Conservation (phyloP, 2,888 invertebrate species). For the Lepidochitona cinerea region DNA sequence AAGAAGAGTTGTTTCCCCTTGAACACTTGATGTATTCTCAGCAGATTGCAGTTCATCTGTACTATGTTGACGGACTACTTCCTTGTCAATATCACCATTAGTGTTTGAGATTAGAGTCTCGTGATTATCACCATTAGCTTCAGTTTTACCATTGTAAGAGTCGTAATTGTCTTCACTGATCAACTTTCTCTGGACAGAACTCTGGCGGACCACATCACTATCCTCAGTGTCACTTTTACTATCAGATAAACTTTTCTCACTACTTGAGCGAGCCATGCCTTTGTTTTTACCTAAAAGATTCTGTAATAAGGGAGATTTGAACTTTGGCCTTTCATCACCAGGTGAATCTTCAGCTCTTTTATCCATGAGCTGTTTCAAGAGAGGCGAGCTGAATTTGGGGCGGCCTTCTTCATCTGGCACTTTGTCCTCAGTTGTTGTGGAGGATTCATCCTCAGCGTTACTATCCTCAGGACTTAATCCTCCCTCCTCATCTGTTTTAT, state of each 20-base stretch:
- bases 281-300: constrained; percentile 60
- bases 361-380: constrained; percentile 60
- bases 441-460: constrained; percentile 6
- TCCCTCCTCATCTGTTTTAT: constrained; percentile 23
- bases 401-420: constrained; percentile 10
- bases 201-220: neutral
- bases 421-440: constrained; percentile 2
- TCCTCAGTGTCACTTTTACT: neutral
- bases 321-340: constrained; percentile 51
- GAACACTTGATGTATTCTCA: neutral
- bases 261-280: constrained; percentile 32
- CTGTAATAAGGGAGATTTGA: constrained; percentile 63
- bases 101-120: neutral
- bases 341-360: constrained; percentile 38
- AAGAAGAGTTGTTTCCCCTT: neutral
- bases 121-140: neutral
- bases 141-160: neutral
- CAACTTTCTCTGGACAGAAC: neutral
- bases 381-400: constrained; percentile 61
- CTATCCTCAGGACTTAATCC: constrained; percentile 15
- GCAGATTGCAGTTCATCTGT: neutral
- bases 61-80: neutral
- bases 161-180: neutral
- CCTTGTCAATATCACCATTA: neutral
- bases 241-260: neutral